Percentiles rank a stretch among this genome's conserved stretches.
Evolutionary conservation across 1,140 invertebrate species (phyloP).

Genomic region (Hyles vespertilio): DNA sequence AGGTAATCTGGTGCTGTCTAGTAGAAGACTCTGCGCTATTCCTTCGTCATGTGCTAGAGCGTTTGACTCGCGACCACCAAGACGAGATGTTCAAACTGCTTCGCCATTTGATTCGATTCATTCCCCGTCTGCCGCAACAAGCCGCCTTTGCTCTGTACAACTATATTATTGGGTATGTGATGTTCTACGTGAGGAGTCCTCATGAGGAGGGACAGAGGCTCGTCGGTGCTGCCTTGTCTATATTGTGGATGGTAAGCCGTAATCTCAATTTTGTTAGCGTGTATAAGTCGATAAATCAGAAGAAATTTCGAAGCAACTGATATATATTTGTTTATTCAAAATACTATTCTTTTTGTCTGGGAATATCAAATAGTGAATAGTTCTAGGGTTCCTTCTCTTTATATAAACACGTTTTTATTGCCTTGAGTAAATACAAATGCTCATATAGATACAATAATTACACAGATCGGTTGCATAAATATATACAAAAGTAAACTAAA

Average conservation of each 20-base stretch:
- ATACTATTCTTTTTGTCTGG: no score
- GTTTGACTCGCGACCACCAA: slow-evolving; percentile 95
- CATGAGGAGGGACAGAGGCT: slow-evolving; percentile 95
- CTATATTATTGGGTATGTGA: slow-evolving; percentile 99
- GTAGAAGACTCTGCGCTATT: slow-evolving; percentile 99
- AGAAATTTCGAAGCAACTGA: no score
- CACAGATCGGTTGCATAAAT: no score
- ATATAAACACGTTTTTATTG: no score
- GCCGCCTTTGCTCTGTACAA: slow-evolving; percentile 99
- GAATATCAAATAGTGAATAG: no score
- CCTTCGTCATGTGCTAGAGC: slow-evolving; percentile 95
- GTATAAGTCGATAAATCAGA: no score
- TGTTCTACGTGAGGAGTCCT: slow-evolving; percentile 98
- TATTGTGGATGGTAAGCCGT: slow-evolving; percentile 93
- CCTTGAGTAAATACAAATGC: no score
- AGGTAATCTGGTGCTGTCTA: slow-evolving; percentile 98
- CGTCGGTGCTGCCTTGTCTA: slow-evolving; percentile 94
- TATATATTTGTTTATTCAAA: no score
- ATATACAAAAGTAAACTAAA: no score
- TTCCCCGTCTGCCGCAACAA: slow-evolving; percentile 95
- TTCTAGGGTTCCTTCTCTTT: no score
- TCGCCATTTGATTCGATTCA: slow-evolving; percentile 93
- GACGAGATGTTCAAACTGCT: slow-evolving; percentile 96
- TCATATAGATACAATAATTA: no score
- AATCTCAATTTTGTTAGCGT: not conserved